Percentiles rank a stretch among this genome's conserved stretches.
phyloP scores from a whole-genome alignment of 2,888 invertebrate species.

The Plebejus melissa region DNA sequence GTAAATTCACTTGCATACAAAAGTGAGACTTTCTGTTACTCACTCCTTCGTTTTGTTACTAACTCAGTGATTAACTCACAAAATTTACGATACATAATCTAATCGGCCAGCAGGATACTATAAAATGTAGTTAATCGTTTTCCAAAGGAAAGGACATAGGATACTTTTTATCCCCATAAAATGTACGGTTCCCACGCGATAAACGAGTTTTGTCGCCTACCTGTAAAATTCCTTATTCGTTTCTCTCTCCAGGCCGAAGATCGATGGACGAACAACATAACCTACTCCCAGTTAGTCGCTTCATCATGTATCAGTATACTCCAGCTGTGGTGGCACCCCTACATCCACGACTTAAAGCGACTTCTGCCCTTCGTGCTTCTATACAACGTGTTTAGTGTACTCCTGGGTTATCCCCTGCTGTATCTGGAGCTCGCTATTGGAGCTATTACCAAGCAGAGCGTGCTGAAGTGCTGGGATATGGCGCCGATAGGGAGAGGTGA shows the following conservation, averaged over 20 bases:
- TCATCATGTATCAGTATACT: slow-evolving; percentile 64
- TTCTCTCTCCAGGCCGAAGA: slow-evolving; percentile 49
- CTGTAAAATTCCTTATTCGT: not conserved
- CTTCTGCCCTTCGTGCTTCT: slow-evolving; percentile 64
- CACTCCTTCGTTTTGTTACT: too few species aligned
- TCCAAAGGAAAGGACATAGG: too few species aligned
- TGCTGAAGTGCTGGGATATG: slow-evolving; percentile 66
- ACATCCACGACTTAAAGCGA: slow-evolving; percentile 54
- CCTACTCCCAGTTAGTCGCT: slow-evolving; percentile 61
- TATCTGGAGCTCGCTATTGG: slow-evolving; percentile 67
- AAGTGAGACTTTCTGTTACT: too few species aligned
- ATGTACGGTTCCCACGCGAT: too few species aligned
- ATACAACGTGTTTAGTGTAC: slow-evolving; percentile 62
- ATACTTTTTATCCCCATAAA: too few species aligned
- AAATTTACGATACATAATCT: too few species aligned
- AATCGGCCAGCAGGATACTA: too few species aligned
- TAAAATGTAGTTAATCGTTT: too few species aligned
- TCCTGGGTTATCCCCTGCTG: slow-evolving; percentile 64
- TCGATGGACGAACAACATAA: slow-evolving; percentile 69
- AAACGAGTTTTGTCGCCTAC: too few species aligned
- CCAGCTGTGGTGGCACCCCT: slow-evolving; percentile 71
- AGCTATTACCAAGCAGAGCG: slow-evolving; percentile 62
- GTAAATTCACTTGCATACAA: too few species aligned
- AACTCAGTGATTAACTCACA: too few species aligned
- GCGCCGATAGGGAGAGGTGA: slow-evolving; percentile 65